Percentiles rank a stretch among this genome's conserved stretches.
phyloP scores from a whole-genome alignment of 2,888 invertebrate species.

The Neoascia interrupta region DNA sequence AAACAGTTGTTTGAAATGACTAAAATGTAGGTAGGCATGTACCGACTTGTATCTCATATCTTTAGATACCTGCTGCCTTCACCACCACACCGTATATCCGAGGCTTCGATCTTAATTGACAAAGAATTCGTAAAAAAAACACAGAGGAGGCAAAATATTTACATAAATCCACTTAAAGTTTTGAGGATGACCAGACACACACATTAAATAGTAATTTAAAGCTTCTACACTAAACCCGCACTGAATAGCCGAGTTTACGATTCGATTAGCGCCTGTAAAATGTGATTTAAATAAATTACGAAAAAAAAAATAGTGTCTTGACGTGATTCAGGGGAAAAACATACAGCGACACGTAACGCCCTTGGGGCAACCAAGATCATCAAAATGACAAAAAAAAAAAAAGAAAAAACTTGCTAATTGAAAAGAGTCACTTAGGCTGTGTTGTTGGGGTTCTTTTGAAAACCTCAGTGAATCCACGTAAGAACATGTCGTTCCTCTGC shows the following conservation, averaged over 20 bases:
- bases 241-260: conserved; percentile 41
- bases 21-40: too few species aligned
- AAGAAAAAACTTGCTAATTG: conserved; percentile 22
- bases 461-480: background rate
- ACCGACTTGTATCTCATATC: too few species aligned
- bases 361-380: too few species aligned
- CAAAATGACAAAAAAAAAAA: too few species aligned
- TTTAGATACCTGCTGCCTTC: too few species aligned
- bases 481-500: background rate
- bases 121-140: conserved; percentile 13
- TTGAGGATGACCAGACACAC: conserved; percentile 17
- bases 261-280: conserved; percentile 46
- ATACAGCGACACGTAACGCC: conserved; percentile 23
- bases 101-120: too few species aligned
- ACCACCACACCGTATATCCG: too few species aligned
- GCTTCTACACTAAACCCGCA: conserved; percentile 5
- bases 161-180: conserved; percentile 33
- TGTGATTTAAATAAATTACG: conserved; percentile 30
- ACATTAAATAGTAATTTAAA: conserved; percentile 39
- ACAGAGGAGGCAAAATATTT: conserved; percentile 15
- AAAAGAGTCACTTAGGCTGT: too few species aligned
- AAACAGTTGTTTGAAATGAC: conserved; percentile 41
- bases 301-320: conserved; percentile 1
- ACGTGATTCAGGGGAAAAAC: conserved; percentile 1
- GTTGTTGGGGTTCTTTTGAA: too few species aligned